Conservation (phyloP, 1,140 invertebrate genomes). For the Macrotrachela quadricornifera region DNA sequence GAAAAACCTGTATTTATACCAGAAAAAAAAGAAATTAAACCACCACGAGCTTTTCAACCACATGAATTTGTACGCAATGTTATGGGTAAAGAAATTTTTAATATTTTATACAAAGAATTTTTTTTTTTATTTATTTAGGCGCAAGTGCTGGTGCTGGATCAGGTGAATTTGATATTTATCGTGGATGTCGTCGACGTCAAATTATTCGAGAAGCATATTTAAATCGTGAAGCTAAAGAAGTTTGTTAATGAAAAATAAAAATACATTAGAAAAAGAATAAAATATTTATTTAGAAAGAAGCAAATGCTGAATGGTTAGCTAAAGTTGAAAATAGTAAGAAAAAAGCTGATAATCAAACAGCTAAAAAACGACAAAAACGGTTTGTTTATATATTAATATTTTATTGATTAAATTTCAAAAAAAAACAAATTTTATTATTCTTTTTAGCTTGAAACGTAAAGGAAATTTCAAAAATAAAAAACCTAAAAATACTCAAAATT, state of each 20-base stretch:
- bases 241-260: conserved; percentile 36
- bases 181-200: conserved; percentile 74
- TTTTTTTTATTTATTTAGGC: conserved; percentile 16
- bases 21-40: conserved; percentile 10
- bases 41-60: conserved; percentile 38
- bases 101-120: neutral
- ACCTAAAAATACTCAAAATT: too few relatives aligned
- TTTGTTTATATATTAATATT: neutral
- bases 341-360: conserved; percentile 42
- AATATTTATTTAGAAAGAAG: conserved; percentile 38
- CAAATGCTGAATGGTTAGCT: conserved; percentile 55
- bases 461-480: too few relatives aligned
- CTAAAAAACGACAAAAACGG: conserved; percentile 30
- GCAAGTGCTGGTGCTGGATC: conserved; percentile 91
- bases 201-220: conserved; percentile 68
- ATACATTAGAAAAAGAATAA: too few relatives aligned
- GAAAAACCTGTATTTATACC: too few relatives aligned
- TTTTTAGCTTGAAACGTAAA: too few relatives aligned
- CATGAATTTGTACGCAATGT: conserved; percentile 90
- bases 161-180: conserved; percentile 92
- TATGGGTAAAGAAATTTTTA: conserved; percentile 39
- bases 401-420: too few relatives aligned
- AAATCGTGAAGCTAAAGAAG: neutral
- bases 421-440: too few relatives aligned
- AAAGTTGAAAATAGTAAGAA: conserved; percentile 58